Percentiles rank a stretch among this genome's conserved stretches.
Conservation (phyloP, 2,113 vertebrate species). For the Mus pahari region DNA sequence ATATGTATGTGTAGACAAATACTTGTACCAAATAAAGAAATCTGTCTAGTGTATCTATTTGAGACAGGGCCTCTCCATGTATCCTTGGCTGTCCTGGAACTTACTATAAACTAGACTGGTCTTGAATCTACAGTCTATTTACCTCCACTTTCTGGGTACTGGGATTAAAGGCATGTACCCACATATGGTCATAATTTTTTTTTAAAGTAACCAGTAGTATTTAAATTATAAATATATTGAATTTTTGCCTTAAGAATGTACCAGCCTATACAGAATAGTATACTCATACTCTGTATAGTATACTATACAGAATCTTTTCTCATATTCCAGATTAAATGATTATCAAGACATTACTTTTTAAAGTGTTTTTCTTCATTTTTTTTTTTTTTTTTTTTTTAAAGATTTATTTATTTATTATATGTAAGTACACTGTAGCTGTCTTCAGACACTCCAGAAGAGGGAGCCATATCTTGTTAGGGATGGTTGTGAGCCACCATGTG, state of each 20-base stretch:
- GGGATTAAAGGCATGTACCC: background rate
- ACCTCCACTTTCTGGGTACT: background rate
- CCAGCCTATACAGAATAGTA: background rate
- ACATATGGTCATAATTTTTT: background rate
- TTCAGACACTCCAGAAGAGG: too few species aligned
- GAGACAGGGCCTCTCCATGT: background rate
- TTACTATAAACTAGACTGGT: background rate
- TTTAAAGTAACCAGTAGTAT: background rate
- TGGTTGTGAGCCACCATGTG: too few species aligned
- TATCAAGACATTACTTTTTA: background rate
- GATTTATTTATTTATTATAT: too few species aligned
- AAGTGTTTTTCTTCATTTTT: background rate
- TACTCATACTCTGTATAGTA: too few species aligned
- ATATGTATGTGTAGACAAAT: background rate
- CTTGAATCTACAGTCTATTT: background rate
- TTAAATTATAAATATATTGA: conserved; percentile 24
- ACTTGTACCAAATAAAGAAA: background rate
- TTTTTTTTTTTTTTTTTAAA: too few species aligned
- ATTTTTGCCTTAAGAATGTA: conserved; percentile 5
- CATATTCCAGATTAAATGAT: background rate
- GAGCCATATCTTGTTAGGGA: too few species aligned
- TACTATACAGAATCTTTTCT: background rate
- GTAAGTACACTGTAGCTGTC: too few species aligned
- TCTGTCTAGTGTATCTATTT: background rate
- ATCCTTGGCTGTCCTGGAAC: background rate